Evolutionary conservation across 2,888 invertebrate species (phyloP), one percentile per base, ranked within the genome.

Genomic region (Drosophila limbata): DNA sequence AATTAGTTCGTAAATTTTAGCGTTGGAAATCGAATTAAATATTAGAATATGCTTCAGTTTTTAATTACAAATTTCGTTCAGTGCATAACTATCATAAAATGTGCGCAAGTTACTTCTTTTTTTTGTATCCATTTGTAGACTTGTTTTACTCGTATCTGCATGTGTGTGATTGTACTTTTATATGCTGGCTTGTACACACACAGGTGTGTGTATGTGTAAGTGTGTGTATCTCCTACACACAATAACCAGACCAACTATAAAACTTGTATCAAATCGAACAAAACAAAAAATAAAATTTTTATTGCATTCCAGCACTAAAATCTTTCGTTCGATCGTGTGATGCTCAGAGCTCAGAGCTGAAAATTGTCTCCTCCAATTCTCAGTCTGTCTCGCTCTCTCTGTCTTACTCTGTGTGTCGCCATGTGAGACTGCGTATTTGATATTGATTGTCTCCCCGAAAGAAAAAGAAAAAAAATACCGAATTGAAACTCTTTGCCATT

Each of bases 231-330:
- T 85, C 81, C 88, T 88, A 88, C 83, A 88, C 89, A 84, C 81
- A 82, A 87, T 81, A 84, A 81, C 60, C 85, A 57, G 82, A 81
- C 80, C 80, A 82, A 88, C 84, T 88, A 85, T 85, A 88, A 88
- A 87, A 87, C 89, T 88, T 88, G 85, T 83, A 88, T 87, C 81
- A 87, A 87, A 87, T 83, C 85, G 85, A 75, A 88, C 84, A 88
- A 88, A 88, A 85, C 83, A 78, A 88, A 78, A 78, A 77, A 83
- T 86, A 83, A 62, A 80, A 78, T 79, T 87, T 87, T 87, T 76
- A 87, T 87, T 87, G 88, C 86, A 84, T 87, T 87, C 85, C 89
- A 84, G 86, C 89, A 87, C 89, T 88, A 87, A 87, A 86, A 80
- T 73, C 75, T 79, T 83, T 57, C 13, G 47, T 28, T 77, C 80